Evolutionary conservation across 2,888 invertebrate species (phyloP), one percentile per base, ranked within the genome.

Genomic region (Drosophila imparisetae): DNA sequence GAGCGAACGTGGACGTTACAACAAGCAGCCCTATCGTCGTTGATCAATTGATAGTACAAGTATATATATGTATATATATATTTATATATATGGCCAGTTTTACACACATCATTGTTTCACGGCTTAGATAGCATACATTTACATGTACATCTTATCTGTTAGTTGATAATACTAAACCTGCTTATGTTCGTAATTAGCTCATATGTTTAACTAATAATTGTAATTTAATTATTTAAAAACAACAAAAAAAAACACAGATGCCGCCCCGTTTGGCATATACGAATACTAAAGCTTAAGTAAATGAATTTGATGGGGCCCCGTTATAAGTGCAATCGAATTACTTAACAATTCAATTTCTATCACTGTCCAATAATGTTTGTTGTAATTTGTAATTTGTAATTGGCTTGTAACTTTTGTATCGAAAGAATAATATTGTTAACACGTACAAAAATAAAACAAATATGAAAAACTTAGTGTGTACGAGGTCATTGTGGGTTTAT

Each of bases 1-100:
- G 69, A 95, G 95, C 85, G 95, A 95, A 82, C 93, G 95, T 70
- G 96, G 96, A 52, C 94, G 95, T n/a, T 96, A 96, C 93, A 94
- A 95, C 78, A 96, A 96, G 90, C 95, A 96, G 72, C 96, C 96
- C 0, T 96, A 96, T 90, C 91, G 93, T 71, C 92, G 93, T 80
- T 93, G 89, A 89, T 58, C 3, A 34, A n/a, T 15, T 18, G 42
- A 1, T 5, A 27, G 45, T 34, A 62, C 30, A 42, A 15, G 45
- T 15, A 45, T 45, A 45, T 45, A 24, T 21, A 45, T 13, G 6
- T 36, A 36, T 15, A 6, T 34, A 34, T 13, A n/a, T 11, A 11
- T 21, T 13, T 13, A 45, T 24, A 15, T 45, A 45, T 45, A 15
- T 45, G 15, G 18, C 27, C 45, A 2, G 45, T 27, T 24, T 42